These are phyloP conservation scores for Tetrao urogallus DNA, from an alignment of 2,113 vertebrate genomes.

Conservation along the genomic window DNA sequence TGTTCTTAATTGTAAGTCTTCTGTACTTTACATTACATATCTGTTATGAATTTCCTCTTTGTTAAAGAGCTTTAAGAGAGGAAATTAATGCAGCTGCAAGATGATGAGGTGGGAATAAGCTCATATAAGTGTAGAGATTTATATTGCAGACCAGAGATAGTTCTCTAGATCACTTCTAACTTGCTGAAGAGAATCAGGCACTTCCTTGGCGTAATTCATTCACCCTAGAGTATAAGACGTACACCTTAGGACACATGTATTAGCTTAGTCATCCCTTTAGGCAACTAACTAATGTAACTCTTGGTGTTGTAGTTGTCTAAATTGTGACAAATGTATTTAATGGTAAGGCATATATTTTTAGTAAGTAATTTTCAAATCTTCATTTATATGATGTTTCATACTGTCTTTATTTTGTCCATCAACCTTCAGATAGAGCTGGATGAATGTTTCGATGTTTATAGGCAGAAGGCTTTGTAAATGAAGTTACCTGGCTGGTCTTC, in stretches of 20 bases:
- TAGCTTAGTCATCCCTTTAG: not conserved
- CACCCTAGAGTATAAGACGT: not conserved
- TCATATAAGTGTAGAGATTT: not conserved
- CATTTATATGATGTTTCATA: not conserved
- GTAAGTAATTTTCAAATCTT: rapidly evolving
- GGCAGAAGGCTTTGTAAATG: not conserved
- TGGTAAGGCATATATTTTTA: not conserved
- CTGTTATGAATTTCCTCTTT: not conserved
- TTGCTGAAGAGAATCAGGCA: not conserved
- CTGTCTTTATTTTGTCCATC: not conserved
- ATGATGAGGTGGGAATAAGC: not conserved
- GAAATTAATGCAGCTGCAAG: not conserved
- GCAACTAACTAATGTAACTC: not conserved
- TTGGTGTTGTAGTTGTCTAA: not conserved
- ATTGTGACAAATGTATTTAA: not conserved
- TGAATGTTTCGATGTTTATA: not conserved
- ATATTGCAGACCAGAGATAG: not conserved
- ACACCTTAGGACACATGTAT: not conserved
- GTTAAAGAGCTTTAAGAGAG: not conserved
- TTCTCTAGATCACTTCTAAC: not conserved
- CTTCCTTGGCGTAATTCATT: not conserved
- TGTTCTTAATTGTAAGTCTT: not conserved
- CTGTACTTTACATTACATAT: not conserved
- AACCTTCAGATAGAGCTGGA: not conserved
- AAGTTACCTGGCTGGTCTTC: not conserved